Conservation (phyloP, 2,888 invertebrate genomes). For the Drosophila greeni region DNA sequence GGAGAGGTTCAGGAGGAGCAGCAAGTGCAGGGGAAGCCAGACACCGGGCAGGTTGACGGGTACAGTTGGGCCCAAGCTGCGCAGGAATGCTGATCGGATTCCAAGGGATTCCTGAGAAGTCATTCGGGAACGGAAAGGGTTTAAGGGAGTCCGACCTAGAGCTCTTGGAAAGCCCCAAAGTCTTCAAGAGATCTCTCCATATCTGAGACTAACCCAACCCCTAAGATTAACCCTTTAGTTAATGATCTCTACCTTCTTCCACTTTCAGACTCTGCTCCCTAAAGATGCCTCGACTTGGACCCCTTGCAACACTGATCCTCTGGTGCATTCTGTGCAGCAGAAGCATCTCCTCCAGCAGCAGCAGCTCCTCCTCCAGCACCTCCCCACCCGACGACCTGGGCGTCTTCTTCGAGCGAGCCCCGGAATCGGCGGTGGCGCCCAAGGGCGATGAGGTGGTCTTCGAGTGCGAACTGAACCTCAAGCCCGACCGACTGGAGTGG, state of each 20-base stretch:
- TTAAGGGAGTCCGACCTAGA: neutral
- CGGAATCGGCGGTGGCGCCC: conserved; percentile 89
- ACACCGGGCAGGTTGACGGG: conserved; percentile 17
- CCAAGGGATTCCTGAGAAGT: too few species aligned
- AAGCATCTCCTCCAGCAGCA: conserved; percentile 2
- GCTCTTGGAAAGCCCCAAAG: neutral
- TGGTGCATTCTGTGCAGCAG: conserved; percentile 8
- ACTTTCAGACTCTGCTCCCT: conserved; percentile 2
- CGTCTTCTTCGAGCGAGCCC: conserved; percentile 86
- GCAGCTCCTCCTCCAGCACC: neutral
- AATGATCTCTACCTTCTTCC: neutral
- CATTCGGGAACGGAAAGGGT: too few species aligned
- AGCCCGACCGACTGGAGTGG: conserved; percentile 89
- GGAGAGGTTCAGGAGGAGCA: neutral
- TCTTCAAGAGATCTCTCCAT: too few species aligned
- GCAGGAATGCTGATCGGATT: conserved; percentile 11
- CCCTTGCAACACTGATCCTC: conserved; percentile 9
- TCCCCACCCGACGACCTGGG: conserved; percentile 77
- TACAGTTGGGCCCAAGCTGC: conserved; percentile 56
- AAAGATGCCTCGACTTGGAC: conserved; percentile 4
- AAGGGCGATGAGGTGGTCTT: conserved; percentile 89
- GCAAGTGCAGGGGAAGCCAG: neutral
- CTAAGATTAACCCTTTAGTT: neutral
- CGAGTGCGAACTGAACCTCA: conserved; percentile 89
- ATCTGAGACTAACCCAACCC: neutral